Conservation (phyloP, 2,113 vertebrate species). For the Elachura formosa region DNA sequence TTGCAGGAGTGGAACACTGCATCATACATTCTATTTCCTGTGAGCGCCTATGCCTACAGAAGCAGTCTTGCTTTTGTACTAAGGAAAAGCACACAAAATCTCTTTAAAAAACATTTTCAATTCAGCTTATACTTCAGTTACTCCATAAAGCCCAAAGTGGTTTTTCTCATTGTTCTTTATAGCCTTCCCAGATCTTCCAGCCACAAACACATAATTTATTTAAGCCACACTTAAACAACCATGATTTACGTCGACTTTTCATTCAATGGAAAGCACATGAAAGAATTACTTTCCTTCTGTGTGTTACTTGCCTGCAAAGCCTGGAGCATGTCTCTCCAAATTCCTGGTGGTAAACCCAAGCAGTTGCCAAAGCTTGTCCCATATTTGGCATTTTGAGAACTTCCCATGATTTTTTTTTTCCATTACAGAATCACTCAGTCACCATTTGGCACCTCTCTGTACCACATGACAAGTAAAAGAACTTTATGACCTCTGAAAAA, state of each 20-base stretch:
- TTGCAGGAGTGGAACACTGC: not conserved
- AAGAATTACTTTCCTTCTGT: constrained; percentile 21
- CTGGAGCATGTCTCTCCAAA: not conserved
- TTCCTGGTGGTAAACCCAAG: not conserved
- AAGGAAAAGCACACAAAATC: not conserved
- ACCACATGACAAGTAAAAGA: not conserved
- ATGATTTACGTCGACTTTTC: constrained; percentile 13
- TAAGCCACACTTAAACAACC: constrained; percentile 33
- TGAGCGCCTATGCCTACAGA: not conserved
- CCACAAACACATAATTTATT: constrained; percentile 35
- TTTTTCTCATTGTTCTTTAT: constrained; percentile 18
- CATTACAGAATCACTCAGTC: not conserved
- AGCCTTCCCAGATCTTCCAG: not conserved
- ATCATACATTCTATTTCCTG: accelerated
- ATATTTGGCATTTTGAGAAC: not conserved
- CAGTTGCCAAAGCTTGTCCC: not conserved
- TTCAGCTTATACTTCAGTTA: not conserved
- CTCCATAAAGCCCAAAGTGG: not conserved
- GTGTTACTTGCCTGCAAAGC: not conserved
- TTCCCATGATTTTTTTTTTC: not conserved
- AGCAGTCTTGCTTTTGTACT: not conserved
- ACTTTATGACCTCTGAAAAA: not conserved
- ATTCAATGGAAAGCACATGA: constrained; percentile 26
- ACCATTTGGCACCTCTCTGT: not conserved
- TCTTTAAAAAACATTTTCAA: not conserved